These are phyloP conservation scores for Rhamphomyia laevipes DNA, from an alignment of 2,888 invertebrate species.

Conservation along the genomic window DNA sequence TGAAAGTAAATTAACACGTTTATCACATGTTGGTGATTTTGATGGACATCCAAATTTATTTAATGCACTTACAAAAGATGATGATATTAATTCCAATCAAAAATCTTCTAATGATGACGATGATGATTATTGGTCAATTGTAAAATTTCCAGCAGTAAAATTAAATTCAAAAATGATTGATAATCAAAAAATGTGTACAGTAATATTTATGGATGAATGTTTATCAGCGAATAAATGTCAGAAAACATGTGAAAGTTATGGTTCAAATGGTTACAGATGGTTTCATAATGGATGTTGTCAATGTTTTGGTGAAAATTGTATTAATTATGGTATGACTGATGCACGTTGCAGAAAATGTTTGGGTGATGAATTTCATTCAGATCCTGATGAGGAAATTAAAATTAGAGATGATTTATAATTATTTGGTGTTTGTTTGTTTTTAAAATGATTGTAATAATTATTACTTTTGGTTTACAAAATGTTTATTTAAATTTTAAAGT, in stretches of 20 bases:
- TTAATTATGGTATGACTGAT: conserved; percentile 71
- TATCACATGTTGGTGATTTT: conserved; percentile 67
- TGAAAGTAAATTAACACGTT: conserved; percentile 48
- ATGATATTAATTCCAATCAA: too few relatives aligned
- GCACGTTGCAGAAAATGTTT: conserved; percentile 52
- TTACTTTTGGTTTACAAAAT: too few relatives aligned
- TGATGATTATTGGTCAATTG: neutral
- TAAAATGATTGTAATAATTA: too few relatives aligned
- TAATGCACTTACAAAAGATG: conserved; percentile 57
- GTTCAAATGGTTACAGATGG: conserved; percentile 52
- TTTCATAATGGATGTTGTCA: conserved; percentile 85
- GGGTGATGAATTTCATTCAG: conserved; percentile 16
- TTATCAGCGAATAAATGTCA: conserved; percentile 7
- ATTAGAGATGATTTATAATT: too few relatives aligned
- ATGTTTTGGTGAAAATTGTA: conserved; percentile 69
- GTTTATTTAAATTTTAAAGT: too few relatives aligned
- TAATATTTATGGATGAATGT: conserved; percentile 6
- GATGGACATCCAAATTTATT: conserved; percentile 68
- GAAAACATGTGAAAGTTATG: conserved; percentile 4
- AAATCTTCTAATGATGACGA: neutral
- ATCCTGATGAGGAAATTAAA: too few relatives aligned
- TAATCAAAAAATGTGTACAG: conserved; percentile 3
- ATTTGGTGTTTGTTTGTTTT: too few relatives aligned
- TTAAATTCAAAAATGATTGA: neutral
- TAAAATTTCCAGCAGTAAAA: neutral